Percentiles rank a stretch among this genome's conserved stretches.
These are phyloP conservation scores for Acrobasis repandana DNA, from an alignment of 2,888 invertebrate genomes.

Conservation along the genomic window DNA sequence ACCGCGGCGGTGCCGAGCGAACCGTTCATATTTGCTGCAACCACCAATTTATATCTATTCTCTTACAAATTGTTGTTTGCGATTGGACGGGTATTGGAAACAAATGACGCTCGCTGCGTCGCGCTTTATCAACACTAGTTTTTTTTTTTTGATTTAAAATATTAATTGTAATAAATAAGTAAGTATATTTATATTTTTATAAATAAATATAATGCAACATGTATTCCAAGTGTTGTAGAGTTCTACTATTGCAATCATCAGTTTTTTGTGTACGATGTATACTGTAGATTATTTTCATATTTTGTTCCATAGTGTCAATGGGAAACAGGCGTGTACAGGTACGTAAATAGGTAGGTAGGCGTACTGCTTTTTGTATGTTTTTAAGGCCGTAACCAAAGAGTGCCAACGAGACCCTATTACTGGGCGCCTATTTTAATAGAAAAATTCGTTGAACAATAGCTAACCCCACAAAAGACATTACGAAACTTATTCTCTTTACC, in stretches of 20 bases:
- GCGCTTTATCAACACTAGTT: slow-evolving; percentile 1
- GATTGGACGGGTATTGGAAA: slow-evolving; percentile 71
- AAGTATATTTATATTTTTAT: no score
- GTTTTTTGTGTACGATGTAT: no score
- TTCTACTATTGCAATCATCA: no score
- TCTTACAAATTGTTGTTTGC: slow-evolving; percentile 69
- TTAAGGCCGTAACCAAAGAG: no score
- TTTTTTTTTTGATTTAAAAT: not conserved
- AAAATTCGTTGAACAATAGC: not conserved
- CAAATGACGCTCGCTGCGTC: slow-evolving; percentile 61
- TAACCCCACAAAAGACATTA: not conserved
- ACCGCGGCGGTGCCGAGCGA: slow-evolving; percentile 51
- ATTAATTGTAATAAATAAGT: not conserved
- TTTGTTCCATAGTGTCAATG: no score
- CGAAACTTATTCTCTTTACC: not conserved
- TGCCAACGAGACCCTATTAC: no score
- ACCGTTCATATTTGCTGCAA: slow-evolving; percentile 68
- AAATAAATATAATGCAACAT: no score
- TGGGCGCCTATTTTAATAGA: not conserved
- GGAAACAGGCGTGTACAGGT: no score
- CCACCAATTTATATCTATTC: slow-evolving; percentile 73
- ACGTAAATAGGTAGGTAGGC: no score
- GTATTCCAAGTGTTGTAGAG: no score
- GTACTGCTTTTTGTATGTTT: no score
- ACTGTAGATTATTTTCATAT: no score